Percentiles rank a stretch among this genome's conserved stretches.
Conservation (phyloP, 2,113 vertebrate species). For the Hassar affinis region DNA sequence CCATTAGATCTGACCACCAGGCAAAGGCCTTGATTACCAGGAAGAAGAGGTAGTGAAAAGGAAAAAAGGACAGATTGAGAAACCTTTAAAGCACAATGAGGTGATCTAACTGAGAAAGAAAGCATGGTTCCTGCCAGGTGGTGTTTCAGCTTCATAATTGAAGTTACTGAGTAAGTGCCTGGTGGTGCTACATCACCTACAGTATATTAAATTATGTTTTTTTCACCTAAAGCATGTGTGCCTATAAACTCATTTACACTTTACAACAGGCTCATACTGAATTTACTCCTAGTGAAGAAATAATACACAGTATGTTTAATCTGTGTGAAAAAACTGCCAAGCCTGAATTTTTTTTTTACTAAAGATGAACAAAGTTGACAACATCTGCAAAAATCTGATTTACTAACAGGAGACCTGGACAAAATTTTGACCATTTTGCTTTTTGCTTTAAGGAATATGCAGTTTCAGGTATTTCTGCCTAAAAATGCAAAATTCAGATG, state of each 20-base stretch:
- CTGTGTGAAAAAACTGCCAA: not conserved
- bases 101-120: not conserved
- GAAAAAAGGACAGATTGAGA: constrained; percentile 6
- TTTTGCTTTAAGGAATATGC: not conserved
- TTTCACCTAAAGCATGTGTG: not conserved
- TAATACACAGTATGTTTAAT: not conserved
- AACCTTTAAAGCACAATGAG: constrained; percentile 24
- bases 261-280: not conserved
- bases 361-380: not conserved
- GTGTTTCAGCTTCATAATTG: not conserved
- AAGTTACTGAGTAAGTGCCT: constrained; percentile 12
- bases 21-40: constrained; percentile 88
- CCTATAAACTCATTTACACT: not conserved
- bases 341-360: not conserved
- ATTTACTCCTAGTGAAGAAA: constrained; percentile 26
- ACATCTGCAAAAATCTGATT: not conserved
- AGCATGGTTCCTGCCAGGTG: constrained; percentile 34
- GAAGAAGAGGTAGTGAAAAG: constrained; percentile 11
- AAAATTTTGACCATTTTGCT: not conserved
- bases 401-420: not conserved
- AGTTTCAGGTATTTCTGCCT: not conserved
- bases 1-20: constrained; percentile 99
- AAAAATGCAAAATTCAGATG: not conserved
- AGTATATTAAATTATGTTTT: not conserved
- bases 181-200: not conserved